phyloP scores from a whole-genome alignment of 2,888 invertebrate genomes.

The Clepsis dumicolana region DNA sequence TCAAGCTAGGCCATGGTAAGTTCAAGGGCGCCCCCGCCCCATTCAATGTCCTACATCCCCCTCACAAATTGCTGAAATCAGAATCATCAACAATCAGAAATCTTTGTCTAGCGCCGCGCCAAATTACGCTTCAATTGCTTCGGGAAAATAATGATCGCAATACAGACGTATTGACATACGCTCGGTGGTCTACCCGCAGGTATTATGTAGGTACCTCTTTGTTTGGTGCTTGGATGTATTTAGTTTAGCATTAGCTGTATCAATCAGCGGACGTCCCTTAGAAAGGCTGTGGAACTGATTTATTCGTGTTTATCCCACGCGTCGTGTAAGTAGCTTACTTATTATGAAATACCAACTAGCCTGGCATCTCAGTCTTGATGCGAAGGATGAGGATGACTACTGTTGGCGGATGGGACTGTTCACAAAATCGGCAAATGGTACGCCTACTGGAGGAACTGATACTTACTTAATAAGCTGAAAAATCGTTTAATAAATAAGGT shows the following conservation, averaged over 20 bases:
- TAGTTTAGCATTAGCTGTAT: not conserved
- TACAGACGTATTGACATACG: not conserved
- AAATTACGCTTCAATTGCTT: slow-evolving; percentile 20
- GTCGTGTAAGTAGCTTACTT: not conserved
- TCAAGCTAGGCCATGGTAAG: slow-evolving; percentile 44
- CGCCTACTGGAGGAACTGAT: no score
- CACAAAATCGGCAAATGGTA: no score
- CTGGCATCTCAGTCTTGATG: not conserved
- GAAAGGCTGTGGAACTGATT: slow-evolving; percentile 6
- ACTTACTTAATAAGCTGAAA: no score
- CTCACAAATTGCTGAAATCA: slow-evolving; percentile 13
- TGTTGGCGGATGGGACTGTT: not conserved
- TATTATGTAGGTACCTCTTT: not conserved
- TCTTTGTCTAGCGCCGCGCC: slow-evolving; percentile 21
- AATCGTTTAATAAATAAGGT: no score
- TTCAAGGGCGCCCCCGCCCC: slow-evolving; percentile 50
- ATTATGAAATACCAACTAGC: not conserved
- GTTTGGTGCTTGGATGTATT: not conserved
- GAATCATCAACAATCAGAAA: slow-evolving; percentile 32
- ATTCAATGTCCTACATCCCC: slow-evolving; percentile 39
- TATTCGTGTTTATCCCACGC: not conserved
- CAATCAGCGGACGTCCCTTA: not conserved
- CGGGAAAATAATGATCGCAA: slow-evolving; percentile 11
- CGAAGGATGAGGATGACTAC: not conserved
- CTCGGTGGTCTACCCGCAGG: not conserved